phyloP scores from a whole-genome alignment of 2,888 invertebrate species.

The Masnerella sp. region DNA sequence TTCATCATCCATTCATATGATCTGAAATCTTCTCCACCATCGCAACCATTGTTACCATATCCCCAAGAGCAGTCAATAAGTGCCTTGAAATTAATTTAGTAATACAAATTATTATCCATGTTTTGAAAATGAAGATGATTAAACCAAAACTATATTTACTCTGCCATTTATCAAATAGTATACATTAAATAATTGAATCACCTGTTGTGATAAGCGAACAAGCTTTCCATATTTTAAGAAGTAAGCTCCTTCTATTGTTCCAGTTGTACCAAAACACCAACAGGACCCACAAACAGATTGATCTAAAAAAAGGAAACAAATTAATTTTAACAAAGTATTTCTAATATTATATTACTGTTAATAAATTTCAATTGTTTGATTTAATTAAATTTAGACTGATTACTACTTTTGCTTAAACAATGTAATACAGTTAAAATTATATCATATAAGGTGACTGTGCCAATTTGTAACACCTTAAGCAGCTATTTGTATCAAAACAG shows the following conservation, averaged over 20 bases:
- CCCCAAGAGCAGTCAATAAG: constrained; percentile 98
- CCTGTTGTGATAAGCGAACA: constrained; percentile 92
- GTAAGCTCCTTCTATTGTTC: constrained; percentile 94
- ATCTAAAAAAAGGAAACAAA: too few species aligned
- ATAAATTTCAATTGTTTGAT: too few species aligned
- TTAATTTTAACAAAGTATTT: too few species aligned
- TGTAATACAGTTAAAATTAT: too few species aligned
- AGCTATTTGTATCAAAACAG: too few species aligned
- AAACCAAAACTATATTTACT: background rate
- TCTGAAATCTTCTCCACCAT: constrained; percentile 97
- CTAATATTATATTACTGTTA: background rate
- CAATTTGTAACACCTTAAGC: too few species aligned
- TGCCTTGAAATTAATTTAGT: constrained; percentile 78
- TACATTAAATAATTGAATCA: too few species aligned
- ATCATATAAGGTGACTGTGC: too few species aligned
- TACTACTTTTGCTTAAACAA: too few species aligned
- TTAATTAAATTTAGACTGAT: too few species aligned
- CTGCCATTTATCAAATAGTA: too few species aligned
- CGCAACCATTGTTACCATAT: constrained; percentile 97
- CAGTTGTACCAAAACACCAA: constrained; percentile 97
- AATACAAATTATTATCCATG: background rate
- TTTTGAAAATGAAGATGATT: background rate
- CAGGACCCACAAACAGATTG: constrained; percentile 98
- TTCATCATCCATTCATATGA: constrained; percentile 96
- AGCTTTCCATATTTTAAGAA: constrained; percentile 90